Conservation (phyloP, 2,113 vertebrate genomes). For the Amphiprion percula region DNA sequence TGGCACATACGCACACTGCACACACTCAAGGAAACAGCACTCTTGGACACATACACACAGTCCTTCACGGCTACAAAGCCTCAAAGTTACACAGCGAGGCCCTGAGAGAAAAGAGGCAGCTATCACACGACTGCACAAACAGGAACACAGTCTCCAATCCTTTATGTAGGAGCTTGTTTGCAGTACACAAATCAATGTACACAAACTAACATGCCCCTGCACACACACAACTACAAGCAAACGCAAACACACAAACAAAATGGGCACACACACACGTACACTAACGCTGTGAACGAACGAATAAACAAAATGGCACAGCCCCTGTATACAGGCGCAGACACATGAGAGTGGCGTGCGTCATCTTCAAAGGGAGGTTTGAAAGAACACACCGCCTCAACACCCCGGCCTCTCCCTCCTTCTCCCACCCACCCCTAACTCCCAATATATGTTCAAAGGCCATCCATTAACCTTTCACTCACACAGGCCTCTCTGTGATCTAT, state of each 20-base stretch:
- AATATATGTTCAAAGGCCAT: conserved; percentile 87
- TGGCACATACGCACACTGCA: conserved; percentile 17
- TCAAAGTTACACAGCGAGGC: conserved; percentile 49
- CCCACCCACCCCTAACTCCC: conserved; percentile 62
- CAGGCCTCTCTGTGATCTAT: conserved; percentile 83
- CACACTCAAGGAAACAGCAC: background rate
- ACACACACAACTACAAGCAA: conserved; percentile 60
- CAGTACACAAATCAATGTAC: conserved; percentile 71
- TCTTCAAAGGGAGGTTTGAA: conserved; percentile 83
- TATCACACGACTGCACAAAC: conserved; percentile 70
- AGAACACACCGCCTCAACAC: conserved; percentile 68
- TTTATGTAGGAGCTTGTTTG: conserved; percentile 69
- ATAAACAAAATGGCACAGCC: conserved; percentile 67
- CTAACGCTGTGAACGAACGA: conserved; percentile 50
- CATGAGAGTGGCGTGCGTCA: conserved; percentile 55
- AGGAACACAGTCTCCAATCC: conserved; percentile 51
- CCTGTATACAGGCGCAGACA: conserved; percentile 42
- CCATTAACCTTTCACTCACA: conserved; percentile 87
- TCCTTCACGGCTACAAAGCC: conserved; percentile 56
- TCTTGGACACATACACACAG: conserved; percentile 3
- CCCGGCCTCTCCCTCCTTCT: conserved; percentile 53
- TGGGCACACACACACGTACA: conserved; percentile 36
- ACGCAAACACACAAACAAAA: conserved; percentile 64
- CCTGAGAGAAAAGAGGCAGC: conserved; percentile 58
- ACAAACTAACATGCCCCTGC: conserved; percentile 53